Evolutionary conservation across 2,797 vertebrate genomes (phyloP).

Genomic region (Ataeniobius toweri): DNA sequence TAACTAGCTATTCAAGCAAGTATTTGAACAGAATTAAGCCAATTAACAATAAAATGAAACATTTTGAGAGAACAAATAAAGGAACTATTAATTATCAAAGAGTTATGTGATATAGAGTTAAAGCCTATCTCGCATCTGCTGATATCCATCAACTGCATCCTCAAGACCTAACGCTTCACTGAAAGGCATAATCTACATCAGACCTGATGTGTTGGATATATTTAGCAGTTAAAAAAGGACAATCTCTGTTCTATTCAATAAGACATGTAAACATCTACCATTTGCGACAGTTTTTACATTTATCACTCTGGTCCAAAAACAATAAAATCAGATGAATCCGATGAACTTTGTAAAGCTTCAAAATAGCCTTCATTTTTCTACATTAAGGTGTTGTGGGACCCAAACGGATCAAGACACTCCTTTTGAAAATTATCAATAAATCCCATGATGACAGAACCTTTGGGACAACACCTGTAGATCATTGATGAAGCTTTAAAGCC

Average conservation of each 20-base stretch:
- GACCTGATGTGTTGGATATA: not conserved
- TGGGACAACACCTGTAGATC: not conserved
- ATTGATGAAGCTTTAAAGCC: not conserved
- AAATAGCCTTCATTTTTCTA: not conserved
- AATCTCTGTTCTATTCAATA: not conserved
- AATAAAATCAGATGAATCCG: not conserved
- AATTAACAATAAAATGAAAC: not conserved
- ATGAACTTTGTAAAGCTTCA: not conserved
- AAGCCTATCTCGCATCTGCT: not conserved
- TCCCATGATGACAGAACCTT: not conserved
- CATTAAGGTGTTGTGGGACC: not conserved
- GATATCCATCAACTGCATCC: not conserved
- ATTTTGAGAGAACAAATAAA: slow-evolving; percentile 2
- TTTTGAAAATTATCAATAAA: not conserved
- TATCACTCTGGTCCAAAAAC: not conserved
- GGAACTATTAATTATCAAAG: not conserved
- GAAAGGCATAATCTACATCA: not conserved
- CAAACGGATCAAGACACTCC: not conserved
- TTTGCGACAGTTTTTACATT: not conserved
- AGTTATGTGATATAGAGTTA: not conserved
- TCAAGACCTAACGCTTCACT: not conserved
- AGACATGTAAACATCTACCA: not conserved
- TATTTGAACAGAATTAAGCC: not conserved
- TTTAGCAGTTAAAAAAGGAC: not conserved
- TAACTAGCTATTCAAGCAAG: not conserved